Evolutionary conservation across 1,140 invertebrate genomes (phyloP).

Genomic region (Drosophila nasuta): DNA sequence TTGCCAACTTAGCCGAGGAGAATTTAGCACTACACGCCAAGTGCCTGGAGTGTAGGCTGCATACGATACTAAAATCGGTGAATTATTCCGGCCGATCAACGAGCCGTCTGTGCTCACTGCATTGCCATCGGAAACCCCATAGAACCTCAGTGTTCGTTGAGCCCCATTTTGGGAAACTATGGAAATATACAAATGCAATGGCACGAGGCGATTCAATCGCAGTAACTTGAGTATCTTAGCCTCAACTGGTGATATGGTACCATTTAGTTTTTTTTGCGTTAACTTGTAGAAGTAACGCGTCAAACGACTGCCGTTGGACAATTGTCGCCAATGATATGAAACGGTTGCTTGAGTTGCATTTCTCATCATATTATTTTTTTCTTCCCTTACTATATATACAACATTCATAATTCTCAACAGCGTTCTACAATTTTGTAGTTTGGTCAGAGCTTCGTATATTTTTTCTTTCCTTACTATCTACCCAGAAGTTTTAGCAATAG

Average conservation of each 20-base stretch:
- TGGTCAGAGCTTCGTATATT: not conserved
- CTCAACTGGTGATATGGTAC: not conserved
- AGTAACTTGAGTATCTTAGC: not conserved
- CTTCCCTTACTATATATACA: not conserved
- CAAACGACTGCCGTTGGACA: not conserved
- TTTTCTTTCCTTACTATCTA: not conserved
- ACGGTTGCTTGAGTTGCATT: not conserved
- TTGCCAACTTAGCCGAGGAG: not conserved
- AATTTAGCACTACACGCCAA: not conserved
- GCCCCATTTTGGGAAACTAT: not conserved
- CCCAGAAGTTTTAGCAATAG: too few species aligned
- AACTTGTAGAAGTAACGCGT: not conserved
- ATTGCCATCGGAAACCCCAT: slow-evolving; percentile 5
- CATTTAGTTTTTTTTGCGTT: not conserved
- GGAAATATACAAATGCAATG: not conserved
- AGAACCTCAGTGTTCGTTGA: not conserved
- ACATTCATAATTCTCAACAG: not conserved
- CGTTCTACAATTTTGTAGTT: too few species aligned
- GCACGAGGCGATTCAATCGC: not conserved
- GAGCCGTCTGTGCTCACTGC: not conserved
- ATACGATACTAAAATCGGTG: not conserved
- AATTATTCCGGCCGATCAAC: not conserved
- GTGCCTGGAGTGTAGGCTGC: not conserved
- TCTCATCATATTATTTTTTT: not conserved
- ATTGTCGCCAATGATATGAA: slow-evolving; percentile 8